Evolutionary conservation across 2,113 vertebrate species (phyloP).

Genomic region (Choloepus hoffmanni): DNA sequence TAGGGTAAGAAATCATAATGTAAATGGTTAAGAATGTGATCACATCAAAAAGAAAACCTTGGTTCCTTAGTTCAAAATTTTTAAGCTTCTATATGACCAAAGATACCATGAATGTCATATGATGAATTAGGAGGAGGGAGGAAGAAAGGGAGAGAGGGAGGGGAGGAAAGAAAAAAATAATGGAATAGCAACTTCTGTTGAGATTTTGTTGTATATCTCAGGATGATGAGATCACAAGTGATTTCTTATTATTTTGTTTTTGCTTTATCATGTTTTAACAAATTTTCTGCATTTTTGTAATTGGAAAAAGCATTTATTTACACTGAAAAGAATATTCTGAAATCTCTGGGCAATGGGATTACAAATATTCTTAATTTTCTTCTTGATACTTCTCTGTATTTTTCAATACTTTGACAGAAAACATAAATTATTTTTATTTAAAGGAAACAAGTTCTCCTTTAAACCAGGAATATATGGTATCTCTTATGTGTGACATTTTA

Average conservation of each 20-base stretch:
- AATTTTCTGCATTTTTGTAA: background rate
- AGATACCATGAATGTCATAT: background rate
- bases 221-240: background rate
- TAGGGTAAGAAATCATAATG: constrained; percentile 38
- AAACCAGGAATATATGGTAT: background rate
- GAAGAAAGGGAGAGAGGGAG: background rate
- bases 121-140: background rate
- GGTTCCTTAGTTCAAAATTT: background rate
- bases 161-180: background rate
- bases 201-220: constrained; percentile 28
- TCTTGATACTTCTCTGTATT: background rate
- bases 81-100: background rate
- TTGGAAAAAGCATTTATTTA: constrained; percentile 33
- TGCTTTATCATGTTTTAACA: constrained; percentile 32
- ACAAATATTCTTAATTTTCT: constrained; percentile 47
- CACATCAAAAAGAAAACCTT: background rate
- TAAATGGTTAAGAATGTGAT: constrained; percentile 1
- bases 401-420: constrained; percentile 59
- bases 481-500: constrained; percentile 49
- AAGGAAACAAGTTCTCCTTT: background rate
- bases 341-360: background rate
- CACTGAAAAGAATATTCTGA: constrained; percentile 30
- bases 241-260: constrained; percentile 30
- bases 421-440: constrained; percentile 36
- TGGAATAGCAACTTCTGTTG: background rate